Evolutionary conservation across 2,113 vertebrate species (phyloP), one percentile per base, ranked within the genome.

Genomic region (Caracal caracal): DNA sequence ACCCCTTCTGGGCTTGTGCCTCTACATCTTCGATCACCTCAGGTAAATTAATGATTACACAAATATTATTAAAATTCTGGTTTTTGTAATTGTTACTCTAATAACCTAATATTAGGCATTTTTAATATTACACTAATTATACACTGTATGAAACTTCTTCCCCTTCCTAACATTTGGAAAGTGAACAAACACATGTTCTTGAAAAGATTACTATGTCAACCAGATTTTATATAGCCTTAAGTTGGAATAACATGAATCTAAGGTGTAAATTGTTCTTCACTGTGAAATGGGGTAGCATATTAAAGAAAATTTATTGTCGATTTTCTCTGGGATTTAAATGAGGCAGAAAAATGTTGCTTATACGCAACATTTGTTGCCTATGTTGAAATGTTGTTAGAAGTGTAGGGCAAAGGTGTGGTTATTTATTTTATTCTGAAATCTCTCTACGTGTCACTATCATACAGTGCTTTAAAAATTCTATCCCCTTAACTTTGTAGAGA

Each of bases 1-100:
- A 99, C 99, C 0, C 99, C 99, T 2, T 99, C 99, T 0, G 99
- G 99, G 10, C 99, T 99, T 10, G 99, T 99, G 94, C 99, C 99
- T 0, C 99, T 99, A 2, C 99, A 99, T 97, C 99, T 99, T 98
- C 99, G 99, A 94, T 99, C 99, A 0, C 98, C 99, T 0, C 99
- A 99, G 99, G 99, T 99, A 98, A 96, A 86, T 75, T 75, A 75
- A 75, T 47, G 43, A 47, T 76, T 76, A 76, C 40, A 75, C 7
- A 16, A 47, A 30, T 76, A 47, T 47, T 40, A 40, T 26, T 28
- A 28, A 30, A 76, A 47, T 28, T 75, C 7, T 70, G 12, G 3
- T 47, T 47, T 47, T 73, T 43, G 19, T 73, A 13, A 73, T 24
- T 40, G 40, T 26, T 71, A 40, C 37, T 26, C 10, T 73, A 40